A percentile compares a stretch with the other conserved stretches of the same genome.
Evolutionary conservation across 2,113 vertebrate species (phyloP).

Genomic region (Stegostoma tigrinum): DNA sequence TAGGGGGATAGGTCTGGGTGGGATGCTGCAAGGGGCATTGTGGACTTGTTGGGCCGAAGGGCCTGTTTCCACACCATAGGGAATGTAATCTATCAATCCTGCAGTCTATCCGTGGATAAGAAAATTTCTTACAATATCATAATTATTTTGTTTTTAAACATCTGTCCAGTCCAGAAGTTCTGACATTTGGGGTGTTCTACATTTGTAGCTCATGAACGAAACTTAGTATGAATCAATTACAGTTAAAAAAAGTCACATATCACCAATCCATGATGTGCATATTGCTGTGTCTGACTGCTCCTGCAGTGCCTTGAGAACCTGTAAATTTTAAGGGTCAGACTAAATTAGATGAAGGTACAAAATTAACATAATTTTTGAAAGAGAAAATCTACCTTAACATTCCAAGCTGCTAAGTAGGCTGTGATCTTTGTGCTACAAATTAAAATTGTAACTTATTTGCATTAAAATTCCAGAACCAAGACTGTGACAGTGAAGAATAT

Average conservation of each 20-base stretch:
- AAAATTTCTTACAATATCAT: neutral
- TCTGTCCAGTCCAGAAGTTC: neutral
- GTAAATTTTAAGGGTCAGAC: neutral
- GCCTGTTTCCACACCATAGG: no score
- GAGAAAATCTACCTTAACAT: neutral
- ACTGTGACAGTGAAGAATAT: neutral
- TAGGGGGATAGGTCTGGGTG: no score
- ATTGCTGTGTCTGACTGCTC: neutral
- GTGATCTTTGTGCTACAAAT: neutral
- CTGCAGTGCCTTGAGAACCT: neutral
- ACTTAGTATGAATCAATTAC: neutral
- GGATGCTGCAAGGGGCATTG: no score
- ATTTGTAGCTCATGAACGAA: neutral
- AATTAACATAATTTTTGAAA: neutral
- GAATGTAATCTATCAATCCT: neutral
- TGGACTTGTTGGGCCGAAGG: no score
- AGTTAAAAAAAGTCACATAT: neutral
- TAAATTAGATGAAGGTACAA: neutral
- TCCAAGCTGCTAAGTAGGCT: neutral
- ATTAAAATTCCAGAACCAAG: neutral
- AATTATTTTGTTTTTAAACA: neutral
- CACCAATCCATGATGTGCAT: neutral
- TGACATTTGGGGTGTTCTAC: neutral
- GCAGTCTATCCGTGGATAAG: neutral
- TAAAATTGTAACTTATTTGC: neutral